Conservation (phyloP, 53 echinoderm and acorn worm genomes). For the Stichopus horrens region DNA sequence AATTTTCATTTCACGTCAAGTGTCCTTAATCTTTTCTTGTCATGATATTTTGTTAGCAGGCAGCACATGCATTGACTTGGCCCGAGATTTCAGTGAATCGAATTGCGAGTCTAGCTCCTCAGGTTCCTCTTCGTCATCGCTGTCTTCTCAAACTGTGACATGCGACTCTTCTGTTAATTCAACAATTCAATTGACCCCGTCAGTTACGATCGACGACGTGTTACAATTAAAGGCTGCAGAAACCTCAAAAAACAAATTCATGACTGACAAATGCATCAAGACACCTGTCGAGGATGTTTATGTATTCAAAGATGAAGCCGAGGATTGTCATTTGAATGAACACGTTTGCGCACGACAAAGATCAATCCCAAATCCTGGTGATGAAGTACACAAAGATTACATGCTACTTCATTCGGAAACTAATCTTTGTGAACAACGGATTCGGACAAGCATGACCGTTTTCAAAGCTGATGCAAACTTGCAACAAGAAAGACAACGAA, state of each 20-base stretch:
- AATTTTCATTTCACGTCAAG: no score
- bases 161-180: no score
- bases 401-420: neutral
- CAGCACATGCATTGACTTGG: no score
- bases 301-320: neutral
- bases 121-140: no score
- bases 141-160: no score
- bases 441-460: neutral
- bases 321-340: neutral
- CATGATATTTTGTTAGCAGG: no score
- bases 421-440: neutral
- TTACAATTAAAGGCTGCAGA: neutral
- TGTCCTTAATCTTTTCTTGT: no score
- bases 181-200: no score
- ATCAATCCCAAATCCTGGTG: neutral
- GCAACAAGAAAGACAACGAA: neutral
- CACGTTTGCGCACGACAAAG: neutral
- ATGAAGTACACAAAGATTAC: neutral
- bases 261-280: neutral
- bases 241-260: neutral
- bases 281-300: slow-evolving; percentile 29
- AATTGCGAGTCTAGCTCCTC: no score
- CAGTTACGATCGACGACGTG: neutral
- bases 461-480: slow-evolving; percentile 17
- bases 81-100: no score